These are phyloP conservation scores for Okamejei kenojei DNA, from an alignment of 2,797 vertebrate genomes.

Conservation along the genomic window DNA sequence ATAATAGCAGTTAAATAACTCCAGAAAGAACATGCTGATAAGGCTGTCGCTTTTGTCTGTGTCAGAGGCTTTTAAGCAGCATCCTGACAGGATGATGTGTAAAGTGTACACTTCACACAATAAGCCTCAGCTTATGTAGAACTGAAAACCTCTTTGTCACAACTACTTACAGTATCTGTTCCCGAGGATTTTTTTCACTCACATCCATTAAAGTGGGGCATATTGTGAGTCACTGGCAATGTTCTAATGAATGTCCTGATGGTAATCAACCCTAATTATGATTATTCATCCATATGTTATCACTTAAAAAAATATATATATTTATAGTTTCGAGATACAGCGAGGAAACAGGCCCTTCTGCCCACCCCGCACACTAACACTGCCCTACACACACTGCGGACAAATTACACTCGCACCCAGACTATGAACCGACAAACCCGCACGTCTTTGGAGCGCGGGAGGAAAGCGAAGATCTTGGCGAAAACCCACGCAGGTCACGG, in stretches of 20 bases:
- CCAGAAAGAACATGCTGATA: conserved; percentile 19
- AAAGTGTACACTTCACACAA: conserved; percentile 15
- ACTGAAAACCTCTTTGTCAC: conserved; percentile 12
- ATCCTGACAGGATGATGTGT: conserved; percentile 13
- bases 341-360: no score
- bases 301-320: not conserved
- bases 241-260: not conserved
- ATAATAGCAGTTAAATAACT: conserved; percentile 20
- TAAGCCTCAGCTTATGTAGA: not conserved
- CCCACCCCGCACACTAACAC: no score
- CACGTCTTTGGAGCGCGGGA: no score
- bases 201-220: not conserved
- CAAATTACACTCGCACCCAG: no score
- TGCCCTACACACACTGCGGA: no score
- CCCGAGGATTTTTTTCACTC: no score
- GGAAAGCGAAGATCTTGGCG: no score
- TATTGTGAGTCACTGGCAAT: not conserved
- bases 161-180: not conserved
- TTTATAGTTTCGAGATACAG: no score
- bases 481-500: no score
- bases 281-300: not conserved
- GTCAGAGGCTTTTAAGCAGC: conserved; percentile 12
- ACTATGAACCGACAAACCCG: no score
- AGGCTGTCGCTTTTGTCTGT: not conserved
- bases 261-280: not conserved